phyloP scores from a whole-genome alignment of 2,797 vertebrate species.

The Mormyrus proboscirostris region DNA sequence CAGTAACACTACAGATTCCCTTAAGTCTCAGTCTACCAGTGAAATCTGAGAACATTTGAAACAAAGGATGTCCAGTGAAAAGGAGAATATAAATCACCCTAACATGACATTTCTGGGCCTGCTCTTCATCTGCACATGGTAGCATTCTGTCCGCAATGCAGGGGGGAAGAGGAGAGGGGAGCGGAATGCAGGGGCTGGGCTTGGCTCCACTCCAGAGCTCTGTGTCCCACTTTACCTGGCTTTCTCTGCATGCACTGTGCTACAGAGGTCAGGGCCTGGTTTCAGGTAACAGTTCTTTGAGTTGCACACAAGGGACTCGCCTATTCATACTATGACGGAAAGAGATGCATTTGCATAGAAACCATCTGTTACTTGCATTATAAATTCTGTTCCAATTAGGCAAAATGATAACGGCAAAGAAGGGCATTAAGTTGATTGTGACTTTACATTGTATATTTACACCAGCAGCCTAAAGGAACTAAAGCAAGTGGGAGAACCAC shows the following conservation, averaged over 20 bases:
- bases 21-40: neutral
- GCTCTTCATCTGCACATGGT: constrained; percentile 27
- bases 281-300: neutral
- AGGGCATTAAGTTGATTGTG: neutral
- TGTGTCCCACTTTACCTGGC: constrained; percentile 58
- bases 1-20: neutral
- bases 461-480: neutral
- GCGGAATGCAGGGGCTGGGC: constrained; percentile 16
- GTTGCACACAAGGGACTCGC: neutral
- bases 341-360: neutral
- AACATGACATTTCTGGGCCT: constrained; percentile 50
- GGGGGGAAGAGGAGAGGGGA: constrained; percentile 4
- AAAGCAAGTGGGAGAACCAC: neutral
- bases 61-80: neutral
- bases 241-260: constrained; percentile 48
- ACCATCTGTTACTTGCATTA: neutral
- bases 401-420: neutral
- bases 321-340: neutral
- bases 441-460: neutral
- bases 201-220: constrained; percentile 15
- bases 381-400: neutral
- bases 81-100: constrained; percentile 35
- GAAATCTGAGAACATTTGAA: neutral
- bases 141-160: constrained; percentile 32
- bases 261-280: constrained; percentile 41